Evolutionary conservation across 2,113 vertebrate genomes (phyloP), one percentile per base, ranked within the genome.

Genomic region (Pedionomus torquatus): DNA sequence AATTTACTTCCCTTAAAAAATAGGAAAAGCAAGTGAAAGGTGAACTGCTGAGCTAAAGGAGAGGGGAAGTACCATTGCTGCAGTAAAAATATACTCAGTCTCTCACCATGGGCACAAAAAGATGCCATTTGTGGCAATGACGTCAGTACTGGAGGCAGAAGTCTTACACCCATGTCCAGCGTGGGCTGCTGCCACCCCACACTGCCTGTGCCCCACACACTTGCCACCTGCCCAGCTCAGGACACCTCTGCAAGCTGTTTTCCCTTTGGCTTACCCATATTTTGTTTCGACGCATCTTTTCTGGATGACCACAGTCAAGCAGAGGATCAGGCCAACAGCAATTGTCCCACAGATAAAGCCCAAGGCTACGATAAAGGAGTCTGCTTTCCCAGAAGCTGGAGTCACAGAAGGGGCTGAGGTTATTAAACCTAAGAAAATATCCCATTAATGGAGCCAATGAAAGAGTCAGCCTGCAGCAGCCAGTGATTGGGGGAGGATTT

Each of bases 241-340:
- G 43, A 46, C 70, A 63, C n/a, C 37, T 30, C 46, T 7, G 15
- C 26, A 19, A 52, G 17, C 61, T 7, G 11, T 14, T 26, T 18
- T 37, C 72, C 69, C 15, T 37, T 25, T 10, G 6, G 86, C 99
- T 97, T 97, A 99, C 99, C 99, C 98, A 2, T 99, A 99, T 54
- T 96, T 98, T 5, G 97, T 98, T 70, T 98, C 98, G 88, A 97
- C 90, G 2, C 98, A 95, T 96, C 98, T 97, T 78, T 97, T 99
- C 82, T 96, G 98, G 86, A 99, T 75, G 80, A 98, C 97, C 82
- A 99, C 87, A 1, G 96, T 98, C 30, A 95, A 93, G 92, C 98
- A 99, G 35, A 99, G 94, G 95, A 99, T 28, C 19, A 99, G 33
- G 18, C 99, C 96, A 0, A 99, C 95, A 0, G 99, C 89, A 37